Conservation (phyloP, 2,797 vertebrate species). For the Acanthis flammea region DNA sequence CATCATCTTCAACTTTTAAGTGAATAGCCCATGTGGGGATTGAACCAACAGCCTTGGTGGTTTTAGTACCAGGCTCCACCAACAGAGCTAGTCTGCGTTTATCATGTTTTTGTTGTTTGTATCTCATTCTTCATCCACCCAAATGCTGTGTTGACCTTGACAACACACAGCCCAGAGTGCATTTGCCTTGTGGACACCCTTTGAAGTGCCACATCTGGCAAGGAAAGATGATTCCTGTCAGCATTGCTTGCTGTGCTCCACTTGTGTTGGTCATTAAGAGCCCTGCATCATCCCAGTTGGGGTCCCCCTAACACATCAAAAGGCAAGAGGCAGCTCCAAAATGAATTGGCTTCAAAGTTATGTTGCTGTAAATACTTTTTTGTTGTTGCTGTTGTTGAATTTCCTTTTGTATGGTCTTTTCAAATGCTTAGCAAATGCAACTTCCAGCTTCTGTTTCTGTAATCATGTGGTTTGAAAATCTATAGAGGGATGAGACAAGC, state of each 20-base stretch:
- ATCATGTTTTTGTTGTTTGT: not conserved
- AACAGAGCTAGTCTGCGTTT: fast-evolving
- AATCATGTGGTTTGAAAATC: not conserved
- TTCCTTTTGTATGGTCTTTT: not conserved
- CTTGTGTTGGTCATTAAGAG: not conserved
- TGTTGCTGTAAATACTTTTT: not conserved
- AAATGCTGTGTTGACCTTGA: not conserved
- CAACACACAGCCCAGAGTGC: not conserved
- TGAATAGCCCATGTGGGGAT: not conserved
- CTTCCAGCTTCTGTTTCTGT: not conserved
- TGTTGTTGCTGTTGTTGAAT: not conserved
- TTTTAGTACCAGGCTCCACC: not conserved
- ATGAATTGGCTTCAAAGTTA: not conserved
- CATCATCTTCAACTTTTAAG: not conserved
- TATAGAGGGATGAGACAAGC: not conserved
- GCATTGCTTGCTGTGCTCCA: not conserved
- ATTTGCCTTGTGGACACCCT: not conserved
- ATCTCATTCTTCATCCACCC: not conserved
- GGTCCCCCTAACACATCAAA: not conserved
- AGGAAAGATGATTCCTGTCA: not conserved
- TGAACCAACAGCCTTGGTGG: not conserved
- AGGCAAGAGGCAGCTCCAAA: not conserved
- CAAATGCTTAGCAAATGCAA: not conserved
- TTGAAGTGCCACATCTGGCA: not conserved
- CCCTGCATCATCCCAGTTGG: not conserved